phyloP scores from a whole-genome alignment of 2,113 vertebrate species.

The Lampris megalopsis region DNA sequence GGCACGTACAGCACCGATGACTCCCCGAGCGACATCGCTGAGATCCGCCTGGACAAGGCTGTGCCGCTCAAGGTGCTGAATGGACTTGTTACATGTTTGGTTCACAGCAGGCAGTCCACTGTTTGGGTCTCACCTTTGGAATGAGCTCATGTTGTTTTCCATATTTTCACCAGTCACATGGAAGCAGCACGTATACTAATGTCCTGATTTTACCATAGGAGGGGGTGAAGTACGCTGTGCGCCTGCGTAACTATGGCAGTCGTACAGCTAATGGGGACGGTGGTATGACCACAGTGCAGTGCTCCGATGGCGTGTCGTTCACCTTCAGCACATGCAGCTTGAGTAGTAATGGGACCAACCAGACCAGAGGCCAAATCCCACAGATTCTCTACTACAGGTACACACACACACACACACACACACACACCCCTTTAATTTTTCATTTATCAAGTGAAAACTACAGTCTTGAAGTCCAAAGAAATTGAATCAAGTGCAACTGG shows the following conservation, averaged over 20 bases:
- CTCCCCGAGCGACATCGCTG: constrained; percentile 95
- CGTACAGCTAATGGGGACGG: constrained; percentile 98
- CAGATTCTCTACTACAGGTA: constrained; percentile 99
- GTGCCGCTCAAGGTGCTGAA: constrained; percentile 93
- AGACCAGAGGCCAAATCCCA: constrained; percentile 96
- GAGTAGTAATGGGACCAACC: constrained; percentile 99
- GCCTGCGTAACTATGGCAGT: constrained; percentile 96
- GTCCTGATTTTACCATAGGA: constrained; percentile 80
- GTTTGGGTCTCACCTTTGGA: not conserved
- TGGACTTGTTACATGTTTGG: not conserved
- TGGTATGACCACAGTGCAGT: constrained; percentile 97
- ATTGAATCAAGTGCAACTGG: too few species aligned
- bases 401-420: constrained; percentile 36
- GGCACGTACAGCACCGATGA: constrained; percentile 98
- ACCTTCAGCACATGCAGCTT: constrained; percentile 97
- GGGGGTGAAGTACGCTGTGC: constrained; percentile 96
- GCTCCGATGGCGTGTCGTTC: constrained; percentile 93
- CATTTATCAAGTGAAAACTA: too few species aligned
- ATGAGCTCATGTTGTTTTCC: not conserved
- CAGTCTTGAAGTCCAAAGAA: too few species aligned
- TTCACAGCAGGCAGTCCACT: not conserved
- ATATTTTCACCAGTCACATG: too few species aligned
- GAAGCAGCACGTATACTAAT: not conserved
- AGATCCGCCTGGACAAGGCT: constrained; percentile 97
- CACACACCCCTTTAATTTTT: not conserved